Percentiles rank a stretch among this genome's conserved stretches.
phyloP scores from a whole-genome alignment of 2,797 vertebrate species.

The Platalea minor region DNA sequence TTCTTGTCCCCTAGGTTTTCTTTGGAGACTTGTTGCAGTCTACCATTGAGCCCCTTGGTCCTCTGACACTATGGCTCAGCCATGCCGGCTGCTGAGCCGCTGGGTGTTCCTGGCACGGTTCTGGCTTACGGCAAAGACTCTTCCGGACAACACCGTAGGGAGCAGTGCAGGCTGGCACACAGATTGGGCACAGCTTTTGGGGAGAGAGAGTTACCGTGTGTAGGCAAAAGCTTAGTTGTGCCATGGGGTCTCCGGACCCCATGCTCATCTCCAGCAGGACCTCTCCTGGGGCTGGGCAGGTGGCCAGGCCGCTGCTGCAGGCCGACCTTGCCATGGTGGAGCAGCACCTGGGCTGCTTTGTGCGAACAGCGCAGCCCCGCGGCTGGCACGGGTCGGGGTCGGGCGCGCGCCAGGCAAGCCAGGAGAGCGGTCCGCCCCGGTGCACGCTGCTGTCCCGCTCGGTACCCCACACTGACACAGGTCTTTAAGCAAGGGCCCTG shows the following conservation, averaged over 20 bases:
- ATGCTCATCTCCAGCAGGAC: background rate
- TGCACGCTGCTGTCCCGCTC: background rate
- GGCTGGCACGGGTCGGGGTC: background rate
- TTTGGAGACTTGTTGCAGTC: background rate
- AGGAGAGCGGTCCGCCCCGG: background rate
- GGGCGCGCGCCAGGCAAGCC: background rate
- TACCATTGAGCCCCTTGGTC: background rate
- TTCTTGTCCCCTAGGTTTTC: background rate
- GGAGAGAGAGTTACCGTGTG: background rate
- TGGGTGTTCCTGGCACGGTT: background rate
- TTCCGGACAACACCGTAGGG: background rate
- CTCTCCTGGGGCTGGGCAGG: background rate
- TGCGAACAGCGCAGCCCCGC: fast-evolving
- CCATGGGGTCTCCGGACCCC: background rate
- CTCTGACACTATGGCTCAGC: background rate
- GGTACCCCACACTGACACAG: background rate
- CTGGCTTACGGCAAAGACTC: background rate
- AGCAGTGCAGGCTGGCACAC: too few relatives aligned
- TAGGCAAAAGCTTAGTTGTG: background rate
- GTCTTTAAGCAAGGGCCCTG: background rate
- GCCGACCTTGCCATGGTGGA: background rate
- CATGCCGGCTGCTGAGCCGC: background rate
- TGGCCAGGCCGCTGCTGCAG: background rate
- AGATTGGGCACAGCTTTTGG: background rate
- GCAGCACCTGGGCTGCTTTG: background rate